Evolutionary conservation across 2,797 vertebrate species (phyloP), one percentile per base, ranked within the genome.

Genomic region (Pelodytes ibericus): DNA sequence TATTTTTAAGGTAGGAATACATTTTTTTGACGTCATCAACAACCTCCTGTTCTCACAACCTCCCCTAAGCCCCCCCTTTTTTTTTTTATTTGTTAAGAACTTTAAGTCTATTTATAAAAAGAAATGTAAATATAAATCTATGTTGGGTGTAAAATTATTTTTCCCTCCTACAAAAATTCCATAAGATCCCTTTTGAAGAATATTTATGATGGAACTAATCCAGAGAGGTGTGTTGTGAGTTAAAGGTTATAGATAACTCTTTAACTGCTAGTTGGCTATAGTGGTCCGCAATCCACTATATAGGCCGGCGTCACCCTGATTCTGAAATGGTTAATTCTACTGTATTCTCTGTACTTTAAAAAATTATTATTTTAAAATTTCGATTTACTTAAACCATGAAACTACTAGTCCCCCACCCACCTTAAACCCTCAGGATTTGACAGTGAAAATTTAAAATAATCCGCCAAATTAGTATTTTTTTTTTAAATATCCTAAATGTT

Each of bases 1-100:
- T 90, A 86, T 90, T 81, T 82, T 81, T 84, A 94, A 95, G 93
- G 94, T 95, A 95, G 94, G 94, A 91, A 88, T 74, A 68, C 6
- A 84, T 76, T 84, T 77, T 85, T 84, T 81, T 72, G 70, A 33
- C 69, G 75, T 82, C 70, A 57, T 27, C 82, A 65, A 77, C 20
- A 49, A 20, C 27, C 39, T 47, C 33, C 18, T 22, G 4, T 9
- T 24, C 2, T 74, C 29, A 18, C 24, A 60, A 5, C 13, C 70
- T 25, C 56, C 11, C 56, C 13, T 10, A 11, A 57, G 5, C 25
- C 39, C 41, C 41, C 41, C 13, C 41, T 11, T 44, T 44, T 15
- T 16, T 10, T 44, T 44, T 53, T 53, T 24, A 4, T n/a, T 47
- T 27, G 22, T 39, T n/a, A 63, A 22, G 57, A 30, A 1, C 9